phyloP scores from a whole-genome alignment of 2,888 invertebrate genomes.

The Alviniconcha strummeri region DNA sequence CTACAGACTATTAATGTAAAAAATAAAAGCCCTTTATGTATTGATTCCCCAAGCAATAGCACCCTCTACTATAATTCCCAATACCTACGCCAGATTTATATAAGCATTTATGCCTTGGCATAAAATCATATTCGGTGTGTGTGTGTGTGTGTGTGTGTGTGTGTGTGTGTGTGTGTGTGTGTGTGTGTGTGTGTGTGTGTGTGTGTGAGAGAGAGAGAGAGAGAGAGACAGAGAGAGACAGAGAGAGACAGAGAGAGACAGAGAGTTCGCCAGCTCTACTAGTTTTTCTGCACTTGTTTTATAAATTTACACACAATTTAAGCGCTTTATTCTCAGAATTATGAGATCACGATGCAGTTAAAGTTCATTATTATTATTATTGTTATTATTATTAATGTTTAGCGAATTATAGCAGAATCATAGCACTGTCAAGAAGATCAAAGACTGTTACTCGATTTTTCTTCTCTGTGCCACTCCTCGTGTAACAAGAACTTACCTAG shows the following conservation, averaged over 20 bases:
- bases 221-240: conserved; percentile 13
- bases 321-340: neutral
- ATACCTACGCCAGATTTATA: neutral
- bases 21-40: too few relatives aligned
- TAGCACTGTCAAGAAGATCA: too few relatives aligned
- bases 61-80: too few relatives aligned
- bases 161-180: neutral
- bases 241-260: neutral
- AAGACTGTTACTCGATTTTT: too few relatives aligned
- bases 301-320: too few relatives aligned
- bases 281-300: too few relatives aligned
- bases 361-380: neutral
- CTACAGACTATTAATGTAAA: too few relatives aligned
- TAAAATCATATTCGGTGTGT: neutral
- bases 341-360: neutral
- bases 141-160: neutral
- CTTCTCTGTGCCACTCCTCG: too few relatives aligned
- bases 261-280: neutral
- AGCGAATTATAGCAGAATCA: neutral
- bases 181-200: neutral
- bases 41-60: too few relatives aligned
- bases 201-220: neutral
- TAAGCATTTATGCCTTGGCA: neutral
- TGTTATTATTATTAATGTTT: neutral
- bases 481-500: too few relatives aligned